phyloP scores from a whole-genome alignment of 2,113 vertebrate species.

The Mesitornis unicolor region DNA sequence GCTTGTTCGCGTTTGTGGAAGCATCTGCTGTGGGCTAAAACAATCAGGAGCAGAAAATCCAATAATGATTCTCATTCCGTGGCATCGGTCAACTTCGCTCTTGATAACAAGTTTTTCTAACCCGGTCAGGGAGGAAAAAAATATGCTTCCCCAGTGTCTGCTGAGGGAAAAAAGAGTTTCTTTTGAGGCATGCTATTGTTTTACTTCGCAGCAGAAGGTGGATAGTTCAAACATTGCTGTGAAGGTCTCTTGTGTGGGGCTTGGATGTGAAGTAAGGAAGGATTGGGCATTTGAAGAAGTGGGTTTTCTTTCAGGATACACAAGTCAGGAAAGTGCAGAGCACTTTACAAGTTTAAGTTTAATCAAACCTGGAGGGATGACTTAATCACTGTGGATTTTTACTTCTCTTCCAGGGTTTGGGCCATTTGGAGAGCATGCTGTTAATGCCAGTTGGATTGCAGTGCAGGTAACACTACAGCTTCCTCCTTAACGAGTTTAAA shows the following conservation, averaged over 20 bases:
- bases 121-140: neutral
- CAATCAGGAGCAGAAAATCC: neutral
- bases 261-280: neutral
- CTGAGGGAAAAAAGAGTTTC: neutral
- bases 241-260: neutral
- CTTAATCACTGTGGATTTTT: neutral
- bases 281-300: neutral
- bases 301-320: neutral
- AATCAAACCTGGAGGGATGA: neutral
- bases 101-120: neutral
- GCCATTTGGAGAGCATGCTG: slow-evolving; percentile 78
- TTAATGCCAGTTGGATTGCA: slow-evolving; percentile 83
- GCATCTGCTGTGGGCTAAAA: neutral
- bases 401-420: slow-evolving; percentile 75
- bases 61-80: neutral
- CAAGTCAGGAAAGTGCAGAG: neutral
- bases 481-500: rapidly evolving
- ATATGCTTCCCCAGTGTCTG: rapidly evolving
- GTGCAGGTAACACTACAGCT: slow-evolving; percentile 72
- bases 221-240: neutral
- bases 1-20: neutral
- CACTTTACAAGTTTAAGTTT: neutral
- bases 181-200: neutral
- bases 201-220: neutral
- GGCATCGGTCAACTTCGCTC: neutral